phyloP scores from a whole-genome alignment of 2,113 vertebrate genomes.

The Xyliphius kryptos region DNA sequence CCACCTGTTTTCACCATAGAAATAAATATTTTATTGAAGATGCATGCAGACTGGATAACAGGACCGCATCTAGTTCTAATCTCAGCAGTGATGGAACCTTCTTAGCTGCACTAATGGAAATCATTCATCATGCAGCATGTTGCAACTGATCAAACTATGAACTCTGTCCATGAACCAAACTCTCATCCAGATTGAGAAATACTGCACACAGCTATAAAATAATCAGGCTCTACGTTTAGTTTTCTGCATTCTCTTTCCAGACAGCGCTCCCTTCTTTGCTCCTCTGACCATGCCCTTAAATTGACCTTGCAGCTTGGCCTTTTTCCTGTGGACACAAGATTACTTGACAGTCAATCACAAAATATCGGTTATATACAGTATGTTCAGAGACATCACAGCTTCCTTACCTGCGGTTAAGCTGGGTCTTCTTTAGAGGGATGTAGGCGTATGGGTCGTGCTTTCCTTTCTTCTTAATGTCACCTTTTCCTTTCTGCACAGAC shows the following conservation, averaged over 20 bases:
- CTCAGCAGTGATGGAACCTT: no score
- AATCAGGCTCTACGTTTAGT: slow-evolving; percentile 63
- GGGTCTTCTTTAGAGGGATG: slow-evolving; percentile 82
- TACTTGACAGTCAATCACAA: no score
- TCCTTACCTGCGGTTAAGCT: slow-evolving; percentile 84
- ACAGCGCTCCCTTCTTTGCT: slow-evolving; percentile 80
- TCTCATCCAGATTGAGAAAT: background rate
- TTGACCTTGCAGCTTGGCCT: slow-evolving; percentile 86
- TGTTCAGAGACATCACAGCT: background rate
- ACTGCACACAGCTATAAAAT: background rate
- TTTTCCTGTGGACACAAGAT: slow-evolving; percentile 73
- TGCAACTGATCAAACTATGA: no score
- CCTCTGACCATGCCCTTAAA: slow-evolving; percentile 92
- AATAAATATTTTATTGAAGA: no score
- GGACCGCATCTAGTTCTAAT: no score
- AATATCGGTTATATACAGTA: no score
- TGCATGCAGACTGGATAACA: no score
- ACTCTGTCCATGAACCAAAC: no score
- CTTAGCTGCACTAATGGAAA: no score
- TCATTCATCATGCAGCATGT: no score
- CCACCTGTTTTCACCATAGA: no score
- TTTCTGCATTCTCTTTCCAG: slow-evolving; percentile 72
- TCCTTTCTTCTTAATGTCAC: slow-evolving; percentile 83
- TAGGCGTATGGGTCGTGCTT: slow-evolving; percentile 88
- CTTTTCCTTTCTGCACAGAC: slow-evolving; percentile 79